phyloP scores from a whole-genome alignment of 2,888 invertebrate genomes.

The Plagodis pulveraria region DNA sequence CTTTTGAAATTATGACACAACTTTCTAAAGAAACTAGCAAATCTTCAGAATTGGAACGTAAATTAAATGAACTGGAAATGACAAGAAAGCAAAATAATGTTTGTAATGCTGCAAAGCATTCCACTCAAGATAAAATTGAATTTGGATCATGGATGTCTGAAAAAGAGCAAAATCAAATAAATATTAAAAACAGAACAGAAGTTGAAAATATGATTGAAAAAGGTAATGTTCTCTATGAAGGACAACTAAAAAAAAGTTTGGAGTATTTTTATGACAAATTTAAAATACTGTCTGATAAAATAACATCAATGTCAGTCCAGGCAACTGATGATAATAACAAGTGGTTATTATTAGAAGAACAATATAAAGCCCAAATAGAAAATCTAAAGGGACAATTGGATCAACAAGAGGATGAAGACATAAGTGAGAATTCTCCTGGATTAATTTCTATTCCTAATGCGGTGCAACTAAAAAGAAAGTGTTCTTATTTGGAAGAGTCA shows the following conservation, averaged over 20 bases:
- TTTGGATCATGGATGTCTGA: conserved; percentile 70
- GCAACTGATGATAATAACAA: conserved; percentile 71
- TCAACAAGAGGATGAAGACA: conserved; percentile 61
- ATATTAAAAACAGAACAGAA: conserved; percentile 54
- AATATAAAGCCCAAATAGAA: conserved; percentile 74
- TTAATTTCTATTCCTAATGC: conserved; percentile 52
- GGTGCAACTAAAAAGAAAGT: conserved; percentile 67
- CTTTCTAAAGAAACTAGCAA: conserved; percentile 68
- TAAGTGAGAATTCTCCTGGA: conserved; percentile 70
- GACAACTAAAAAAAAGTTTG: conserved; percentile 64
- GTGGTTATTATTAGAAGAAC: conserved; percentile 75
- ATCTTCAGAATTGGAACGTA: conserved; percentile 61
- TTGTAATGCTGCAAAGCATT: conserved; percentile 17
- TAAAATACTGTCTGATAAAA: conserved; percentile 71
- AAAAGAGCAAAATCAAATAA: conserved; percentile 51
- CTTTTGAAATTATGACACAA: conserved; percentile 67
- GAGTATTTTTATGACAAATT: conserved; percentile 76
- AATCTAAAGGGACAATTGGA: conserved; percentile 60
- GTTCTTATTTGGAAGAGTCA: conserved; percentile 71
- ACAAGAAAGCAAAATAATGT: conserved; percentile 41
- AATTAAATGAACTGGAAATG: conserved; percentile 57
- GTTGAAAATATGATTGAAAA: conserved; percentile 54
- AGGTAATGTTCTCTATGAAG: conserved; percentile 59
- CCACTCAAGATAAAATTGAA: conserved; percentile 47
- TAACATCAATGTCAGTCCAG: conserved; percentile 70